Evolutionary conservation across 2,888 invertebrate species (phyloP).

Genomic region (Sisyra terminalis): DNA sequence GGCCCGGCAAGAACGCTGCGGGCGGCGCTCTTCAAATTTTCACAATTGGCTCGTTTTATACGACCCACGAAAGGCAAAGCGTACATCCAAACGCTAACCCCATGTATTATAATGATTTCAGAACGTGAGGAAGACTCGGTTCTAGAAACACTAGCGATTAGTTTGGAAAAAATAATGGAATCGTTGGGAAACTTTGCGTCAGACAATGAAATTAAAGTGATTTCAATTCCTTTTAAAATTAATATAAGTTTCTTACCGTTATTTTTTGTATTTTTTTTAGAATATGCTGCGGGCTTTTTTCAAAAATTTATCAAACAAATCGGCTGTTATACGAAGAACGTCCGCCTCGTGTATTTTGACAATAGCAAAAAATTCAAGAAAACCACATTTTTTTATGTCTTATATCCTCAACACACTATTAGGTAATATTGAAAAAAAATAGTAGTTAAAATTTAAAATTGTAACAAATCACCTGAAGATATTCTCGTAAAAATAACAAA

Average conservation of each 20-base stretch:
- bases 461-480: no score
- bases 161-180: constrained; percentile 46
- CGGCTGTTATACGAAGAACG: constrained; percentile 65
- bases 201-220: constrained; percentile 50
- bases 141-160: constrained; percentile 46
- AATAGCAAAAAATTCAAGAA: constrained; percentile 62
- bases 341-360: constrained; percentile 66
- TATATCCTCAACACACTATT: constrained; percentile 47
- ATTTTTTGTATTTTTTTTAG: constrained; percentile 23
- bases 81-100: constrained; percentile 57
- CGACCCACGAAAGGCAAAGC: constrained; percentile 62
- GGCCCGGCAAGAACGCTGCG: constrained; percentile 51
- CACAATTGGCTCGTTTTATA: constrained; percentile 57
- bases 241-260: no score
- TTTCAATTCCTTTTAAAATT: no score
- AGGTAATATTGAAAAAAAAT: no score
- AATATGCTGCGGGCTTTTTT: constrained; percentile 49
- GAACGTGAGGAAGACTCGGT: constrained; percentile 53
- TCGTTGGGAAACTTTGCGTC: constrained; percentile 50
- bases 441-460: no score
- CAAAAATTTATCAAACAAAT: constrained; percentile 39
- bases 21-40: constrained; percentile 61
- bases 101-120: constrained; percentile 53
- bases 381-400: constrained; percentile 45
- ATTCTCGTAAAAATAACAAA: no score